These are phyloP conservation scores for Peromyscus eremicus DNA, from an alignment of 2,797 vertebrate genomes.

Conservation along the genomic window DNA sequence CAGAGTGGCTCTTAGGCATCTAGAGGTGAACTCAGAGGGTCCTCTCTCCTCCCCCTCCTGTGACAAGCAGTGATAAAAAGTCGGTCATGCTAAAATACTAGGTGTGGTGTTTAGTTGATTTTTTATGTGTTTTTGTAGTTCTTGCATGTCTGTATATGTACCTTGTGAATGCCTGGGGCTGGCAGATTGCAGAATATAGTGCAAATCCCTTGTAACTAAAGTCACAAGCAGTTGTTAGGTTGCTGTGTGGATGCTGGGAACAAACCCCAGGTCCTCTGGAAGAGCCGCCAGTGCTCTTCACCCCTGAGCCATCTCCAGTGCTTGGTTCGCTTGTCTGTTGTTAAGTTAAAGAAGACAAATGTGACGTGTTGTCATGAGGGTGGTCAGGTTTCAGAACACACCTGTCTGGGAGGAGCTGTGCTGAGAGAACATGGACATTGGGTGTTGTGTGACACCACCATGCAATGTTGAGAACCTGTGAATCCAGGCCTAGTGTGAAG, in stretches of 20 bases:
- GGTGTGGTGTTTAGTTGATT: neutral
- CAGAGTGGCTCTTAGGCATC: neutral
- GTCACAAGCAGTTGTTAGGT: neutral
- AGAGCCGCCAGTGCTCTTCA: neutral
- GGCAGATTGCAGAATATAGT: neutral
- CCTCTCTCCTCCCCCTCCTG: neutral
- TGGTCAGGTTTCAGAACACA: neutral
- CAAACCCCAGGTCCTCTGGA: neutral
- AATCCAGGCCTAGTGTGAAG: neutral
- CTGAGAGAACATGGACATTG: neutral
- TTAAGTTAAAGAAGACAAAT: neutral
- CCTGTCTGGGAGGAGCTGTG: neutral
- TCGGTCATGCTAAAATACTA: neutral
- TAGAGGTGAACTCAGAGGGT: neutral
- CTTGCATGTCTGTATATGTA: neutral
- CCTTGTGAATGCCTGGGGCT: too few relatives aligned
- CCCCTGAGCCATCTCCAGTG: neutral
- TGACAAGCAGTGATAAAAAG: neutral
- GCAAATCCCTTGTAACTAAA: neutral
- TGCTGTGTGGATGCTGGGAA: neutral
- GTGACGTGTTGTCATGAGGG: neutral
- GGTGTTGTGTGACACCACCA: neutral
- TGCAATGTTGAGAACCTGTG: fast-evolving
- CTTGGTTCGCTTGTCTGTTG: neutral
- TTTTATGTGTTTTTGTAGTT: neutral